These are phyloP conservation scores for Sprattus sprattus DNA, from an alignment of 2,113 vertebrate species.

Conservation along the genomic window DNA sequence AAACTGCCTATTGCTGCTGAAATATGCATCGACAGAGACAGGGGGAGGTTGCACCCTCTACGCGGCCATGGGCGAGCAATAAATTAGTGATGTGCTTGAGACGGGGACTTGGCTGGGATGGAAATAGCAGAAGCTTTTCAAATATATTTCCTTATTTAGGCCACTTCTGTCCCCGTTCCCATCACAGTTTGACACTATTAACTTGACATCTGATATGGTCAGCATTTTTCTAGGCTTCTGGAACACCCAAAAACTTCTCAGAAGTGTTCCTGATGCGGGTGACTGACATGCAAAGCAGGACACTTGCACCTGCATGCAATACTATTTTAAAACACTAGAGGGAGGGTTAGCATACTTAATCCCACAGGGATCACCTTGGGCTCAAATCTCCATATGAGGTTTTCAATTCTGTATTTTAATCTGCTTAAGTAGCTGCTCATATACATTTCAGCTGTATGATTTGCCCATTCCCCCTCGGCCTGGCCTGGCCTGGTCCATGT, in stretches of 20 bases:
- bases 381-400: neutral
- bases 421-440: neutral
- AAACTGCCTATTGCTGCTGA: slow-evolving; percentile 44
- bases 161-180: slow-evolving; percentile 4
- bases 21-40: slow-evolving; percentile 42
- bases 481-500: neutral
- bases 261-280: neutral
- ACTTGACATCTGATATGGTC: slow-evolving; percentile 3
- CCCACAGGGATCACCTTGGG: neutral
- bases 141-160: slow-evolving; percentile 17
- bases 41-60: slow-evolving; percentile 30
- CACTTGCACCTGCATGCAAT: slow-evolving; percentile 30
- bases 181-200: neutral
- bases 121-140: slow-evolving; percentile 25
- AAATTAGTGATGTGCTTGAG: slow-evolving; percentile 47
- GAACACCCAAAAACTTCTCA: neutral
- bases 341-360: slow-evolving; percentile 13
- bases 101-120: slow-evolving; percentile 22
- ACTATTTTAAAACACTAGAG: slow-evolving; percentile 40
- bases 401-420: neutral
- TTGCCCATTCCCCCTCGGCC: neutral
- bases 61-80: slow-evolving; percentile 38
- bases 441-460: neutral
- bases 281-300: neutral
- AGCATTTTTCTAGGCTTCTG: neutral